Conservation (phyloP, 2,888 invertebrate species). For the Achlya flavicornis region DNA sequence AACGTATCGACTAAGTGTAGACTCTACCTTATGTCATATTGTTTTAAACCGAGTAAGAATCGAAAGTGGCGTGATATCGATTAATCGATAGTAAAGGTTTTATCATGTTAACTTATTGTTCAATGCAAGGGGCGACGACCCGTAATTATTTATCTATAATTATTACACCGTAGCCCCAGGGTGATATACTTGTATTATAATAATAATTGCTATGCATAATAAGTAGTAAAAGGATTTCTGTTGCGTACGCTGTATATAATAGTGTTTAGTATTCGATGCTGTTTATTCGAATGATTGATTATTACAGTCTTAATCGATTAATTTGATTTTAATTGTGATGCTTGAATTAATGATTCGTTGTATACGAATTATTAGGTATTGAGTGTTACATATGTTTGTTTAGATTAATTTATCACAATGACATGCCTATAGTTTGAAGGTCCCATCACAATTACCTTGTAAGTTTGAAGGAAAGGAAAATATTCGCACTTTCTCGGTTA, state of each 20-base stretch:
- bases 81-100: constrained; percentile 41
- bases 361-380: not conserved
- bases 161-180: constrained; percentile 12
- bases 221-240: constrained; percentile 1
- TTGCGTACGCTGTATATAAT: not conserved
- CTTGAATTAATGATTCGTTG: not conserved
- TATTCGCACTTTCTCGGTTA: too few relatives aligned
- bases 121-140: constrained; percentile 27
- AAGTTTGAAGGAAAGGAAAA: too few relatives aligned
- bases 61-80: constrained; percentile 43
- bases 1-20: not conserved
- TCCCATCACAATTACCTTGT: too few relatives aligned
- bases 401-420: too few relatives aligned
- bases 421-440: too few relatives aligned
- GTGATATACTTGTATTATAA: constrained; percentile 1
- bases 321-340: constrained; percentile 1
- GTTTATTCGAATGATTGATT: not conserved
- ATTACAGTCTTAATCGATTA: not conserved
- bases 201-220: not conserved
- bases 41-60: constrained; percentile 25
- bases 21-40: constrained; percentile 2
- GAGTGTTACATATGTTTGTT: not conserved
- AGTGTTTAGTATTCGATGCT: not conserved
- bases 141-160: constrained; percentile 14
- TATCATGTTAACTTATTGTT: constrained; percentile 34